These are phyloP conservation scores for Euphonia xanthogaster DNA, from an alignment of 2,797 vertebrate species.

Conservation along the genomic window DNA sequence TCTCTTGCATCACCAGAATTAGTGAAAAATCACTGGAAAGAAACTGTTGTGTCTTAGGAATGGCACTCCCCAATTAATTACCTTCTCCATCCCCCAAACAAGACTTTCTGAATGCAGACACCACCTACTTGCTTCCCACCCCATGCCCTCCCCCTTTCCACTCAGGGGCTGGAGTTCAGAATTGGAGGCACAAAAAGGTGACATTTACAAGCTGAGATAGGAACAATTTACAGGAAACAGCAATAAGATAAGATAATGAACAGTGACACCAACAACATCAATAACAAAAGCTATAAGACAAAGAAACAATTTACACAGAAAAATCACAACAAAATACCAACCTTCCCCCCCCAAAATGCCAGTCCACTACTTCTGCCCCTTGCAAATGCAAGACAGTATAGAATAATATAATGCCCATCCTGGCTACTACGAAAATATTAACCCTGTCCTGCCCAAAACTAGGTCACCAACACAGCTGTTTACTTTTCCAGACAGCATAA, in stretches of 20 bases:
- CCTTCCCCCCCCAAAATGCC: rapidly evolving
- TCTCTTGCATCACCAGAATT: neutral
- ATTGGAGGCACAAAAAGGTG: neutral
- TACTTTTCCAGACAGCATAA: neutral
- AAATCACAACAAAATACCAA: neutral
- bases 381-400: neutral
- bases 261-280: neutral
- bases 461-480: neutral
- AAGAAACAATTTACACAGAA: neutral
- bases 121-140: neutral
- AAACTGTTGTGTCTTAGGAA: neutral
- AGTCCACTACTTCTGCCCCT: neutral
- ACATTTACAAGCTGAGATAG: neutral
- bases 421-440: neutral
- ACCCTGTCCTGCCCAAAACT: neutral
- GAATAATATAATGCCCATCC: rapidly evolving
- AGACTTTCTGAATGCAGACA: neutral
- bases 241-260: neutral
- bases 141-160: neutral
- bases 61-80: neutral
- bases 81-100: neutral
- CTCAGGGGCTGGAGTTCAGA: rapidly evolving
- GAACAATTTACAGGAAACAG: neutral
- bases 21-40: neutral
- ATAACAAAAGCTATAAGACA: neutral